Conservation (phyloP, 1,140 invertebrate species). For the Drosophila ohnishii region DNA sequence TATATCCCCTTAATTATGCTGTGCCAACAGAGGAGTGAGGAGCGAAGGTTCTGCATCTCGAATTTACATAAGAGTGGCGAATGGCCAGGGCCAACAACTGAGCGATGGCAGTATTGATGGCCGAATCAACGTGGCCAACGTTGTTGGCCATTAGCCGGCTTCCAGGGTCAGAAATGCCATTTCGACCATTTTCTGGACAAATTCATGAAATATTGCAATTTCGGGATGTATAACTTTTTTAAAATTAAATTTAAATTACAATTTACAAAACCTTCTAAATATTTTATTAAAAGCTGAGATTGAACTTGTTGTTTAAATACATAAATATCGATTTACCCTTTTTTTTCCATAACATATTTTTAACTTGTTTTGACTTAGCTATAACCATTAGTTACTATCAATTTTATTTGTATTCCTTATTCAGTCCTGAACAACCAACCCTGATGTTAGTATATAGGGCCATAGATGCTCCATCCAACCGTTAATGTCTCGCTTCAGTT, state of each 20-base stretch:
- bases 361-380: neutral
- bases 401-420: neutral
- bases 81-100: constrained; percentile 27
- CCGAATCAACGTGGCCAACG: constrained; percentile 50
- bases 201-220: neutral
- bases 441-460: constrained; percentile 5
- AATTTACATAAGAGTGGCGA: constrained; percentile 47
- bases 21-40: constrained; percentile 21
- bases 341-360: neutral
- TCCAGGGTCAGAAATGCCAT: neutral
- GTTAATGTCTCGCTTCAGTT: constrained; percentile 67
- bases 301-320: neutral
- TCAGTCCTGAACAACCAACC: neutral
- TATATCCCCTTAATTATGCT: constrained; percentile 73
- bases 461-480: constrained; percentile 61
- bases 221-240: neutral
- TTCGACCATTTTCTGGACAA: neutral
- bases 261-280: neutral
- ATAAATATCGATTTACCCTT: neutral
- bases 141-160: constrained; percentile 53
- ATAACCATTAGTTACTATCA: neutral
- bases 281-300: neutral
- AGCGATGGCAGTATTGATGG: constrained; percentile 64
- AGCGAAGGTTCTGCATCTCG: neutral
- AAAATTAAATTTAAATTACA: neutral